Percentiles rank a stretch among this genome's conserved stretches.
Conservation (phyloP, 2,797 vertebrate species). For the Merluccius polli region DNA sequence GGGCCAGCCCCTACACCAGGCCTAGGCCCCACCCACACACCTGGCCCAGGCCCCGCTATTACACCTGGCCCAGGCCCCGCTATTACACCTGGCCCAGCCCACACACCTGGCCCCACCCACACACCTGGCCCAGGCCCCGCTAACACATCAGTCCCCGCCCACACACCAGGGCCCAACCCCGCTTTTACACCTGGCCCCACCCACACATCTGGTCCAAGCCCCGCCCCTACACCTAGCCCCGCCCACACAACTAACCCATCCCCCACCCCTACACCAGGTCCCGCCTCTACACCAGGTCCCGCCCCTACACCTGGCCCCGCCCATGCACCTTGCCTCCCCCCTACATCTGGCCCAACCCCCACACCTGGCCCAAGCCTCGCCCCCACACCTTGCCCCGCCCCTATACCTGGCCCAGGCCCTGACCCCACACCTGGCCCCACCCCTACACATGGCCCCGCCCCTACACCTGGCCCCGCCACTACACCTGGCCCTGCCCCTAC, state of each 20-base stretch:
- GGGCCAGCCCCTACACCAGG: background rate
- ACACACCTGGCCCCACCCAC: background rate
- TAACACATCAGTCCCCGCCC: no score
- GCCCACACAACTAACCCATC: background rate
- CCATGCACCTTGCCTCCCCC: background rate
- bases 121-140: background rate
- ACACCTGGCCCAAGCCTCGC: background rate
- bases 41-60: background rate
- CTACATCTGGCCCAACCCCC: background rate
- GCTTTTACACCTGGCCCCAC: background rate
- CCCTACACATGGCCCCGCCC: no score
- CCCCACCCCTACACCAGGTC: slow-evolving; percentile 15
- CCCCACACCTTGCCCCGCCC: background rate
- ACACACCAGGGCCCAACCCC: background rate
- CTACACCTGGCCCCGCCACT: background rate
- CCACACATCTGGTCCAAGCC: no score
- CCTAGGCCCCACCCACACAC: background rate
- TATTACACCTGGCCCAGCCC: background rate
- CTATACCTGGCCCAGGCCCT: background rate
- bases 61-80: background rate
- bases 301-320: background rate
- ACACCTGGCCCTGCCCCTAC: background rate
- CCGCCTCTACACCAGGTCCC: background rate
- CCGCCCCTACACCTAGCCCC: no score
- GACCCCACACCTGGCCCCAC: no score